Percentiles rank a stretch among this genome's conserved stretches.
phyloP scores from a whole-genome alignment of 2,797 vertebrate genomes.

The Meriones psammophilus region DNA sequence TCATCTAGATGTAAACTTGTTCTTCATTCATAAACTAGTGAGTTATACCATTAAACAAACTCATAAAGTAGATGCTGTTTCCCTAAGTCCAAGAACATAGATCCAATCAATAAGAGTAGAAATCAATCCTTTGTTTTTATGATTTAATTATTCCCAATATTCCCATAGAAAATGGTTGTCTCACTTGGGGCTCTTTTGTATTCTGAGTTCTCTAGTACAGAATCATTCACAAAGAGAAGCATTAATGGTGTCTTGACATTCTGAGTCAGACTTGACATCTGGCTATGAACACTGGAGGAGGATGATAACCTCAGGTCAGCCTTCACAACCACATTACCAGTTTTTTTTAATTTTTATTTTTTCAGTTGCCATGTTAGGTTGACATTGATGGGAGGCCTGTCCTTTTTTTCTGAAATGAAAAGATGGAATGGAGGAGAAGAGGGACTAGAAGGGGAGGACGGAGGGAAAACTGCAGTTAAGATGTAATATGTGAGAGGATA shows the following conservation, averaged over 20 bases:
- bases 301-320: not conserved
- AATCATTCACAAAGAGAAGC: not conserved
- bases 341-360: not conserved
- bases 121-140: not conserved
- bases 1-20: not conserved
- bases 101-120: not conserved
- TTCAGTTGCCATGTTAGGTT: not conserved
- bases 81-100: not conserved
- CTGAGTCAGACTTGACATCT: not conserved
- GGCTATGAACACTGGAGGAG: not conserved
- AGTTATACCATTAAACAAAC: not conserved
- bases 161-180: not conserved
- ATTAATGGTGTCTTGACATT: not conserved
- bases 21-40: not conserved
- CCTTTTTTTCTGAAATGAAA: not conserved
- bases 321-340: not conserved
- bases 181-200: not conserved
- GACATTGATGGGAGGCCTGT: not conserved
- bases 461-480: not conserved
- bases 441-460: not conserved
- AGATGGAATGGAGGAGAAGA: not conserved
- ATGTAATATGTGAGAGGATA: not conserved
- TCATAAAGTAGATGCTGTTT: not conserved
- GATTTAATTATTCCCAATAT: no score
- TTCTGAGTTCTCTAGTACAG: not conserved